Evolutionary conservation across 2,888 invertebrate species (phyloP).

Genomic region (Liposcelis brunnea): DNA sequence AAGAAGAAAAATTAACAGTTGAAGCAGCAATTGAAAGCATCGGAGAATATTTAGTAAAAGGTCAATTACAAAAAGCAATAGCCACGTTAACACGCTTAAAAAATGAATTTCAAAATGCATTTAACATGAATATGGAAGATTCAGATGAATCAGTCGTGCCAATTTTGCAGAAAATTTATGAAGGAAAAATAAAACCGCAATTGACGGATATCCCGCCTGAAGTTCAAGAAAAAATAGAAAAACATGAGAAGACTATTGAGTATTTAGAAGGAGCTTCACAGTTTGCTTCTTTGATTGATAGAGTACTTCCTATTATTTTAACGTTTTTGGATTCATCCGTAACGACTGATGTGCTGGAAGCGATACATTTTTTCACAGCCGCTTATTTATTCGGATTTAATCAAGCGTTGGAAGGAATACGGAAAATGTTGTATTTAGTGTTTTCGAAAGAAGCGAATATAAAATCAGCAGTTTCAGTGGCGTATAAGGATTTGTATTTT

Average conservation of each 20-base stretch:
- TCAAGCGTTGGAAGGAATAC: constrained; percentile 50
- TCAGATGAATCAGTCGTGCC: background rate
- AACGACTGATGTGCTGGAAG: constrained; percentile 38
- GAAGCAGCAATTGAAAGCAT: background rate
- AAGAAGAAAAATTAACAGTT: too few species aligned
- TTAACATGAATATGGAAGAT: background rate
- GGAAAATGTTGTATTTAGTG: constrained; percentile 58
- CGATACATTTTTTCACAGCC: constrained; percentile 72
- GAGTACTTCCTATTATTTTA: constrained; percentile 11
- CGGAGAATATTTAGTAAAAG: background rate
- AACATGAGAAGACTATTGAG: background rate
- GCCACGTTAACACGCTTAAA: background rate
- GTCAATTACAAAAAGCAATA: background rate
- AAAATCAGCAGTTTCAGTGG: constrained; percentile 52
- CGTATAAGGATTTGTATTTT: constrained; percentile 56
- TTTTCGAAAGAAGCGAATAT: constrained; percentile 60
- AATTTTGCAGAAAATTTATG: background rate
- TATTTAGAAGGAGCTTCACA: constrained; percentile 5
- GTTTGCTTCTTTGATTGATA: constrained; percentile 5
- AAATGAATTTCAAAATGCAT: background rate
- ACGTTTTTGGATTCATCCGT: constrained; percentile 12
- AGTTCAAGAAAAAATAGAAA: constrained; percentile 5
- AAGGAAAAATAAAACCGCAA: too few species aligned
- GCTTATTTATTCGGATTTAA: constrained; percentile 64
- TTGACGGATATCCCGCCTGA: background rate